Base-by-base conservation (phyloP, 2,888 invertebrate species). In the Sturmia bella region DNA sequence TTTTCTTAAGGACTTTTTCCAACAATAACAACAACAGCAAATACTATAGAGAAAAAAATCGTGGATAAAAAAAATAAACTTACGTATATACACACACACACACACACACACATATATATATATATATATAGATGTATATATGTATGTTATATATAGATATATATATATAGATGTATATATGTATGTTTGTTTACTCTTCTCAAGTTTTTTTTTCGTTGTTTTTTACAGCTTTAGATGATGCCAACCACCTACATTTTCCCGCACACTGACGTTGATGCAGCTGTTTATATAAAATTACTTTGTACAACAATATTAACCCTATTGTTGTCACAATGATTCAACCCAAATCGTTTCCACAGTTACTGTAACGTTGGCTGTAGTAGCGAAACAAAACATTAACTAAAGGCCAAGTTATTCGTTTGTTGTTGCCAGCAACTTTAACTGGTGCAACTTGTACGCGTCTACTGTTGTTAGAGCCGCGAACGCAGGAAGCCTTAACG, bases 1-100 rank as follows among this genome's bases (percentile, higher is more conserved):
- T 85, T 83, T 82, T 83, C 76, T 83, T 85, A 81, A 84, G 78
- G 74, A 82, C 74, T 82, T 66, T 74, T 54, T 59, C 57, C 11
- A 63, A 70, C 27, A 48, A 63, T 41, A 74, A 39, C 19, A 41
- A 41, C 21, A 54, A 39, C 12, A 2, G 13, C 7, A 54, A 3
- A 5, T 7, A 27, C 6, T 9, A 17, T 37, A 39, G 21, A 70
- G 52, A 7, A 21, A 41, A 48, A 12, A 59, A 41, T n/a, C n/a
- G 7, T 13, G 7, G 4, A 45, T n/a, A 6, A 63, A 66, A 48
- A 45, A 63, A 69, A 69, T 37, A 68, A 54, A 32, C 56, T 80
- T 70, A n/a, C n/a, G n/a, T n/a, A n/a, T n/a, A n/a, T n/a, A n/a
- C n/a, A n/a, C n/a, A n/a, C n/a, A n/a, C n/a, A n/a, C n/a, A n/a